phyloP scores from a whole-genome alignment of 2,888 invertebrate genomes.

The Campoplex capitator region DNA sequence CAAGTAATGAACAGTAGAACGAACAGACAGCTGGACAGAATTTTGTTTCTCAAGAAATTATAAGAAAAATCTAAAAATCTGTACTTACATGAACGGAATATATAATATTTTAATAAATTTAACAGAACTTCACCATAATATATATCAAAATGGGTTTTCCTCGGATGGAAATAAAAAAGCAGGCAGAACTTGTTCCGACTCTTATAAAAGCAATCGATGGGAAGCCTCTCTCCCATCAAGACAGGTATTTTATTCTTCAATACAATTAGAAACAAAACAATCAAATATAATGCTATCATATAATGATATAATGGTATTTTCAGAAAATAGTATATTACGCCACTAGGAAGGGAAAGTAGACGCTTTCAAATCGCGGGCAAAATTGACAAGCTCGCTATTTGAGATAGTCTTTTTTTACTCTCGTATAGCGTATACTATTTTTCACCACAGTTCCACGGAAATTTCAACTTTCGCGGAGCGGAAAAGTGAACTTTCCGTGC shows the following conservation, averaged over 20 bases:
- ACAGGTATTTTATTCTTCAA: conserved; percentile 87
- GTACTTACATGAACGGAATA: not conserved
- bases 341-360: no score
- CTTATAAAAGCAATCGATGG: conserved; percentile 92
- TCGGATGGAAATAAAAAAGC: conserved; percentile 90
- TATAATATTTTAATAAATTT: conserved; percentile 72
- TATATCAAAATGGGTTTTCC: conserved; percentile 97
- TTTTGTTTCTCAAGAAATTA: not conserved
- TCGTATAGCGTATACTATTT: no score
- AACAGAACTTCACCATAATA: conserved; percentile 96
- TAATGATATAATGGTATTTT: not conserved
- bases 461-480: no score
- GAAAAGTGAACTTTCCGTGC: no score
- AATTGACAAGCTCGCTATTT: no score
- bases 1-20: not conserved
- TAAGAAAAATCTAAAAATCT: not conserved
- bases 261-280: conserved; percentile 12
- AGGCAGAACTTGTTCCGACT: conserved; percentile 90
- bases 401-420: no score
- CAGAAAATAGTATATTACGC: not conserved
- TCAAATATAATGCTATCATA: not conserved
- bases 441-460: no score
- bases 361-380: no score
- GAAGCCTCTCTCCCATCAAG: conserved; percentile 93
- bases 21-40: not conserved